phyloP scores from a whole-genome alignment of 2,888 invertebrate species.

The Andrena trimmerana region DNA sequence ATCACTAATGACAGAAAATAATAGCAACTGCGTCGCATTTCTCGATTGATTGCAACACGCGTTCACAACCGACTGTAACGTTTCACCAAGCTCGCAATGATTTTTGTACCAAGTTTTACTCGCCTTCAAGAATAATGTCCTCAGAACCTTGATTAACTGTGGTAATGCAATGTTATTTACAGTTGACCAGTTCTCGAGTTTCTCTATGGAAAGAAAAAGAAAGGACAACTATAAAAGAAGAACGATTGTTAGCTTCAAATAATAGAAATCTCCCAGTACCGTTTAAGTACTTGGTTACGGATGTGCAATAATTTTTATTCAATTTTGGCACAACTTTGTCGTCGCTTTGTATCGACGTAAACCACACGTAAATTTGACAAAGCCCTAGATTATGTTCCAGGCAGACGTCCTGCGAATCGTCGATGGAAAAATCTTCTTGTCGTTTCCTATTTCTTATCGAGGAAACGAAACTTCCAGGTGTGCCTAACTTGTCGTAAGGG shows the following conservation, averaged over 20 bases:
- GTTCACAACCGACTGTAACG: conserved; percentile 72
- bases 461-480: neutral
- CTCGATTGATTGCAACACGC: conserved; percentile 71
- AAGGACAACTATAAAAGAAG: neutral
- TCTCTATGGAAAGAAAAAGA: conserved; percentile 69
- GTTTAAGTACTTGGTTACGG: conserved; percentile 86
- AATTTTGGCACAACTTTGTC: conserved; percentile 85
- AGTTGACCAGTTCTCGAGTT: conserved; percentile 74
- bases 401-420: conserved; percentile 85
- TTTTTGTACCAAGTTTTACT: conserved; percentile 79
- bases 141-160: conserved; percentile 74
- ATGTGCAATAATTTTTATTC: conserved; percentile 79
- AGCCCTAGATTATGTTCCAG: conserved; percentile 87
- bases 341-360: conserved; percentile 85
- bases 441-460: conserved; percentile 78
- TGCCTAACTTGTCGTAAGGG: conserved; percentile 87
- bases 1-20: conserved; percentile 85
- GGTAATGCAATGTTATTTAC: conserved; percentile 66
- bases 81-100: conserved; percentile 71
- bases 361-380: conserved; percentile 84
- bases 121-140: conserved; percentile 77
- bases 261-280: conserved; percentile 77
- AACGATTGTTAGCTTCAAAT: conserved; percentile 31
- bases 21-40: conserved; percentile 79
- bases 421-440: conserved; percentile 84